A percentile compares a stretch with the other conserved stretches of the same genome.
phyloP scores from a whole-genome alignment of 2,888 invertebrate genomes.

The Tridacna gigas region DNA sequence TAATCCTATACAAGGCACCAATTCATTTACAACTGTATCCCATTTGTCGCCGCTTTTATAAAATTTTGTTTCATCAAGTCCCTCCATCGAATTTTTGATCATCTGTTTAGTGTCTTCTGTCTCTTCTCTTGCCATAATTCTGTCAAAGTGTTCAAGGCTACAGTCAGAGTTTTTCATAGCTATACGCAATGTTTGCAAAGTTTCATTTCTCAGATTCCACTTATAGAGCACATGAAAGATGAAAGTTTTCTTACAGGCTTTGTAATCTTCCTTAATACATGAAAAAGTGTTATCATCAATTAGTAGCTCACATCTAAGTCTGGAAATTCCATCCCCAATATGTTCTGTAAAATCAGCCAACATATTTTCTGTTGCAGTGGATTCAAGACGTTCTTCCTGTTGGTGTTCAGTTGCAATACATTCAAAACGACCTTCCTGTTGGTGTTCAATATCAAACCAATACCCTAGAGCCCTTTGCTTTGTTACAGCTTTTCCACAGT shows the following conservation, averaged over 20 bases:
- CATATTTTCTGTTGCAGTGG: not conserved
- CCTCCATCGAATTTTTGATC: too few species aligned
- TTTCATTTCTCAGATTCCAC: not conserved
- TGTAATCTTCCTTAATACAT: not conserved
- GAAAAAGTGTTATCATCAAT: too few species aligned
- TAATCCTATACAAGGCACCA: not conserved
- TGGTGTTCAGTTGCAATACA: too few species aligned
- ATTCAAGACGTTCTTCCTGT: not conserved
- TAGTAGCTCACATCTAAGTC: too few species aligned
- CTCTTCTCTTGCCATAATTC: not conserved
- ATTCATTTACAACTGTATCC: not conserved
- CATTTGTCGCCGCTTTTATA: too few species aligned
- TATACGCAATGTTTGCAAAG: not conserved
- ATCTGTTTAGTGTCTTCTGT: not conserved
- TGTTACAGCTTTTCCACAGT: not conserved
- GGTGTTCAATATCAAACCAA: not conserved
- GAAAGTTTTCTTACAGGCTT: not conserved
- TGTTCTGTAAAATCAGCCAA: constrained; percentile 1
- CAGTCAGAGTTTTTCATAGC: not conserved
- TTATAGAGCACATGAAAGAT: not conserved
- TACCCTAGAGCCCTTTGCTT: not conserved
- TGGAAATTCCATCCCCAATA: not conserved
- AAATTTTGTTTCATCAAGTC: too few species aligned
- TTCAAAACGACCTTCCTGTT: too few species aligned
- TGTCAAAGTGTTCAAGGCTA: not conserved